Percentiles rank a stretch among this genome's conserved stretches.
Evolutionary conservation across 2,888 invertebrate species (phyloP).

Genomic region (Iselma pallidipennis): DNA sequence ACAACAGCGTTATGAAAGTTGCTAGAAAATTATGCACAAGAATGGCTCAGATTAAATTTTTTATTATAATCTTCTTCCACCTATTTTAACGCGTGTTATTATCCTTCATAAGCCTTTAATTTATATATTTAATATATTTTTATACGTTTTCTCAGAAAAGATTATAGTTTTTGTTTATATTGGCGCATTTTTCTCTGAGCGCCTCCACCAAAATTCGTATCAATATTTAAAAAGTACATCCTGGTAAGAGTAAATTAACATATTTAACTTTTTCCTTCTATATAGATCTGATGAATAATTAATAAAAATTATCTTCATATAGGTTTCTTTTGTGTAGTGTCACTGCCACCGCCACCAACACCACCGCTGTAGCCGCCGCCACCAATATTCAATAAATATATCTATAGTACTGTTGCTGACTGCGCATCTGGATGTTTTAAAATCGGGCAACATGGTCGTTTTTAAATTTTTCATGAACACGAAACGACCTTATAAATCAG

Average conservation of each 20-base stretch:
- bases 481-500: constrained; percentile 44
- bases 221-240: neutral
- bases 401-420: too few relatives aligned
- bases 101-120: neutral
- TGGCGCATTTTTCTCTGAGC: neutral
- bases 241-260: too few relatives aligned
- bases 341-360: too few relatives aligned
- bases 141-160: neutral
- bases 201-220: too few relatives aligned
- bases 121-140: neutral
- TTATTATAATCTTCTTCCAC: neutral
- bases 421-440: constrained; percentile 36
- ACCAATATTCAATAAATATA: neutral
- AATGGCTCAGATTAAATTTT: neutral
- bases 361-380: too few relatives aligned
- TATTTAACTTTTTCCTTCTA: too few relatives aligned
- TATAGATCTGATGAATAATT: too few relatives aligned
- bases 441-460: constrained; percentile 40
- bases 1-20: neutral
- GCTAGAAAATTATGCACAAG: neutral
- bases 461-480: constrained; percentile 47
- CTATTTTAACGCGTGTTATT: neutral
- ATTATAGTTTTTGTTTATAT: neutral
- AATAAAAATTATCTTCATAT: too few relatives aligned
- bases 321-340: too few relatives aligned